These are phyloP conservation scores for Anhinga rufa DNA, from an alignment of 2,113 vertebrate genomes.

Conservation along the genomic window DNA sequence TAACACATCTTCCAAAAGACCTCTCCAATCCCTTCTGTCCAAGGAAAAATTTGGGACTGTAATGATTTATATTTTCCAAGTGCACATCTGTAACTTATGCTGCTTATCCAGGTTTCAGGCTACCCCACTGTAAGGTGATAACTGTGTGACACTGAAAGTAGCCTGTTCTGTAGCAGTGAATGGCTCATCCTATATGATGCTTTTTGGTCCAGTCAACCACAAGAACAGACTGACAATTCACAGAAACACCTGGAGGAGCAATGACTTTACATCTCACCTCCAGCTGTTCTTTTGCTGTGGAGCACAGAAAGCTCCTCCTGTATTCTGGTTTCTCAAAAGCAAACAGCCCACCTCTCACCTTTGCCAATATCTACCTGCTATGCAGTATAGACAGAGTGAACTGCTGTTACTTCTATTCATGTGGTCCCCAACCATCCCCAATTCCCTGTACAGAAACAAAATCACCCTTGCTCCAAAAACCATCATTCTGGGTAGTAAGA, in stretches of 20 bases:
- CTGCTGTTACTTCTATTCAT: neutral
- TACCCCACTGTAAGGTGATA: neutral
- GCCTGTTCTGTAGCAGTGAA: neutral
- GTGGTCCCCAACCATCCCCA: neutral
- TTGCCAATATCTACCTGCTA: neutral
- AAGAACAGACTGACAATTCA: neutral
- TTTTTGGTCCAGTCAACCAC: neutral
- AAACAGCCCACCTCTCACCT: neutral
- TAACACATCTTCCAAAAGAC: neutral
- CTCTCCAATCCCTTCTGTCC: neutral
- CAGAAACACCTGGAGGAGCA: neutral
- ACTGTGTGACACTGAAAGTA: neutral
- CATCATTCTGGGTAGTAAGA: neutral
- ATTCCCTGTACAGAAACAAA: neutral
- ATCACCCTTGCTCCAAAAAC: neutral
- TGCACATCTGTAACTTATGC: neutral
- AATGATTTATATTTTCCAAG: neutral
- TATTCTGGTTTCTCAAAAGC: neutral
- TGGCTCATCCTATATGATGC: neutral
- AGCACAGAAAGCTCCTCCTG: neutral
- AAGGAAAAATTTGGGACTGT: neutral
- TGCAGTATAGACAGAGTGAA: neutral
- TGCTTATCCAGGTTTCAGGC: neutral
- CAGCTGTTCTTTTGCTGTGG: neutral
- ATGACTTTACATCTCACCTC: neutral